phyloP scores from a whole-genome alignment of 2,113 vertebrate species.

The Clinocottus analis region DNA sequence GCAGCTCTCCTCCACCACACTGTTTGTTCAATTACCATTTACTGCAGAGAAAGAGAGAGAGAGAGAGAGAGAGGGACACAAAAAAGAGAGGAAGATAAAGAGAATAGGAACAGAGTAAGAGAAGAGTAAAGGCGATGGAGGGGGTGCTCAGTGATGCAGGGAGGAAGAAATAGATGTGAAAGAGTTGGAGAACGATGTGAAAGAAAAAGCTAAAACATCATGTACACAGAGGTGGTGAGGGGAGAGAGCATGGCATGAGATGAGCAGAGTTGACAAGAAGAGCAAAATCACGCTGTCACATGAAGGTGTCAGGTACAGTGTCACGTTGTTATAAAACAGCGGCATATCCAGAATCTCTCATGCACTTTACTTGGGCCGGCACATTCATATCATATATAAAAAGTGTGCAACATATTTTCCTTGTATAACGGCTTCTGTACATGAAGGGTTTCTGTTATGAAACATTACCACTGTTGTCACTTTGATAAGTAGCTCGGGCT shows the following conservation, averaged over 20 bases:
- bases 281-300: conserved; percentile 29
- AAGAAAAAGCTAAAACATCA: conserved; percentile 15
- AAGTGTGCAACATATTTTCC: conserved; percentile 9
- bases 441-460: conserved; percentile 36
- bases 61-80: neutral
- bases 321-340: conserved; percentile 17
- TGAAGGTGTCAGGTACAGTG: conserved; percentile 17
- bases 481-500: conserved; percentile 44
- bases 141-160: conserved; percentile 67
- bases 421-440: neutral
- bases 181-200: conserved; percentile 38
- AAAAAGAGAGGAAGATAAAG: neutral
- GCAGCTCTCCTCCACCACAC: conserved; percentile 66
- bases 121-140: conserved; percentile 28
- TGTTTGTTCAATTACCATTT: conserved; percentile 81
- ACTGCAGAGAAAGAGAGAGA: conserved; percentile 75
- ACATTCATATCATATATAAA: conserved; percentile 8
- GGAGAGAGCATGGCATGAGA: conserved; percentile 38
- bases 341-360: neutral
- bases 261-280: conserved; percentile 52
- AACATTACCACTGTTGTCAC: conserved; percentile 38
- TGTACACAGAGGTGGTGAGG: conserved; percentile 40
- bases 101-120: conserved; percentile 27
- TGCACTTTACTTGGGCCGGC: neutral
- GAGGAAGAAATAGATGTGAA: conserved; percentile 64